phyloP scores from a whole-genome alignment of 2,888 invertebrate genomes.

The Steinernema carpocapsae region DNA sequence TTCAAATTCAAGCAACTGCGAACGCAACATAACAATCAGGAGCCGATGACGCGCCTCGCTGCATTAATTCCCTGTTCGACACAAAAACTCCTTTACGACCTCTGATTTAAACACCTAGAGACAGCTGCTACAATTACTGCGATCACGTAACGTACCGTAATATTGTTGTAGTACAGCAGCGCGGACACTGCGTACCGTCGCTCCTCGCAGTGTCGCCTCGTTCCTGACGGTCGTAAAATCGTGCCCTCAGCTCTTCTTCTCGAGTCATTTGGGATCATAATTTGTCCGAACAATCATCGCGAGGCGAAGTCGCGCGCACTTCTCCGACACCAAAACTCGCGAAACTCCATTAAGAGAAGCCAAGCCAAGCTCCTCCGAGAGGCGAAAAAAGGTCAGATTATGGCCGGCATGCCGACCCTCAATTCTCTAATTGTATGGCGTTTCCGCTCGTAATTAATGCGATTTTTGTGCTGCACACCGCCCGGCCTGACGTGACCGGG shows the following conservation, averaged over 20 bases:
- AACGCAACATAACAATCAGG: too few species aligned
- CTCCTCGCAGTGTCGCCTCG: neutral
- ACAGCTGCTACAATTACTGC: neutral
- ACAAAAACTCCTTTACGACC: too few species aligned
- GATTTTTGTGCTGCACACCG: conserved; percentile 24
- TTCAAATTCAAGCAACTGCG: too few species aligned
- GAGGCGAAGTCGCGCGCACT: conserved; percentile 21
- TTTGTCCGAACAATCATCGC: conserved; percentile 28
- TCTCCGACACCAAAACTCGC: conserved; percentile 26
- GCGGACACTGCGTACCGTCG: neutral
- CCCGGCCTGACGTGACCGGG: conserved; percentile 1
- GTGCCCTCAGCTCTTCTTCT: neutral
- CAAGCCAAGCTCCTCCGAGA: neutral
- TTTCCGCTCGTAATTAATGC: conserved; percentile 32
- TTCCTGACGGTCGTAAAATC: conserved; percentile 18
- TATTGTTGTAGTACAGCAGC: neutral
- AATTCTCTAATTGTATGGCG: conserved; percentile 26
- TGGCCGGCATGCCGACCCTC: neutral
- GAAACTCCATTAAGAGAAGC: conserved; percentile 15
- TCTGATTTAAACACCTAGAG: too few species aligned
- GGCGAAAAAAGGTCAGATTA: conserved; percentile 20
- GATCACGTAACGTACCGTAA: conserved; percentile 7
- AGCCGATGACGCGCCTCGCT: too few species aligned
- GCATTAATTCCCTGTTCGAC: too few species aligned
- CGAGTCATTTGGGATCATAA: conserved; percentile 30